These are phyloP conservation scores for Ceratotherium simum DNA, from an alignment of 2,113 vertebrate species.

Conservation along the genomic window DNA sequence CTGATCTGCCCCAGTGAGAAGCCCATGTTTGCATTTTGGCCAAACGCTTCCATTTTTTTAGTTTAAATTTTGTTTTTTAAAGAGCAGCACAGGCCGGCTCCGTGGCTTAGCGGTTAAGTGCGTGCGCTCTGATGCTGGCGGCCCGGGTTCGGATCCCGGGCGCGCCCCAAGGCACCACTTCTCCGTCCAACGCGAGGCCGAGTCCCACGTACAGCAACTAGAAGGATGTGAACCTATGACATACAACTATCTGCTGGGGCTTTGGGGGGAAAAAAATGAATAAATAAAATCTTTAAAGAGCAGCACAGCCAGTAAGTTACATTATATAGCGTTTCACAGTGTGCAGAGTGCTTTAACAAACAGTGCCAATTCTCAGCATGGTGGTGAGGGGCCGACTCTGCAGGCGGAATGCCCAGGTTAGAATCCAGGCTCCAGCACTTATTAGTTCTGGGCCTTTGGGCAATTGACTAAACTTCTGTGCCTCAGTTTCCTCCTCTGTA, in stretches of 20 bases:
- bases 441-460: not conserved
- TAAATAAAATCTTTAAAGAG: no score
- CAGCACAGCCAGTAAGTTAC: not conserved
- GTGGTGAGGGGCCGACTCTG: not conserved
- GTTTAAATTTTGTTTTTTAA: slow-evolving; percentile 52
- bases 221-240: no score
- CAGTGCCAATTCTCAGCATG: not conserved
- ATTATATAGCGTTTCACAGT: not conserved
- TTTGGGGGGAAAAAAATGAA: no score
- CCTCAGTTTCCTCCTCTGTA: slow-evolving; percentile 15
- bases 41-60: slow-evolving; percentile 33
- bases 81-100: not conserved
- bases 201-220: no score
- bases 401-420: not conserved
- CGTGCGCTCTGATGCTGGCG: no score
- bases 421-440: not conserved
- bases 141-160: no score
- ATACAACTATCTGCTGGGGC: no score
- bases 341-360: not conserved
- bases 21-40: slow-evolving; percentile 15
- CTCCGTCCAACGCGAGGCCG: no score
- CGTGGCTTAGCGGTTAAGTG: no score
- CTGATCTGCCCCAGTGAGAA: not conserved
- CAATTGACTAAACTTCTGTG: not conserved
- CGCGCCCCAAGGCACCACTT: no score